Evolutionary conservation across 2,888 invertebrate species (phyloP), one percentile per base, ranked within the genome.

Genomic region (Thelaira solivaga): DNA sequence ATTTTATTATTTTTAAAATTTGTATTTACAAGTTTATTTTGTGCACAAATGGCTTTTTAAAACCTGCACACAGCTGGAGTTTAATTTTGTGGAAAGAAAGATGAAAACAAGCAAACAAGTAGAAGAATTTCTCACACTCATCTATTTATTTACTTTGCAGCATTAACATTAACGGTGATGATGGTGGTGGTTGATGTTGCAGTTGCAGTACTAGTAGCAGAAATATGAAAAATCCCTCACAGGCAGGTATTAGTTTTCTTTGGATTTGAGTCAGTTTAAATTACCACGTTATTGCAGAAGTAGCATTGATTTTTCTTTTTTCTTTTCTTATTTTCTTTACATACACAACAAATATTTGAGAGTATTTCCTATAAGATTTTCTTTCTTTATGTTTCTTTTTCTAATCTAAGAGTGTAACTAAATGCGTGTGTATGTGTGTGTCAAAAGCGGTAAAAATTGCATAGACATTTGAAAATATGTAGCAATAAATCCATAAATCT

Each of bases 401-500:
- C 24, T 57, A 20, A 29, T 34, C 6, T 13, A 16, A 6, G 11
- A 11, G 10, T 34, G 51, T 20, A n/a, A 3, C 13, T 36, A 7
- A 13, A 55, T 31, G 13, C 7, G 36, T 22, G 2, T 24, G 26
- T 39, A 8, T 31, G 18, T 64, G 36, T 64, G 3, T 20, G n/a
- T n/a, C 18, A 34, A 55, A 62, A 61, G 65, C 78, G 78, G 64
- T 61, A 41, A 74, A 74, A 78, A 78, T 78, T 78, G 69, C 74
- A 55, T 74, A 74, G 78, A 78, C 69, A 73, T 76, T 80, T 71
- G 59, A 67, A 75, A 75, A 74, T 39, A n/a, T n/a, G n/a, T n/a
- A 71, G 65, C 76, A 76, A 79, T 80, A 81, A 81, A 80, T 55
- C 22, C 71, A 81, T 81, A 81, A 81, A 81, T 81, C 81, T 81